phyloP scores from a whole-genome alignment of 2,797 vertebrate genomes.

The Xenopus petersii region DNA sequence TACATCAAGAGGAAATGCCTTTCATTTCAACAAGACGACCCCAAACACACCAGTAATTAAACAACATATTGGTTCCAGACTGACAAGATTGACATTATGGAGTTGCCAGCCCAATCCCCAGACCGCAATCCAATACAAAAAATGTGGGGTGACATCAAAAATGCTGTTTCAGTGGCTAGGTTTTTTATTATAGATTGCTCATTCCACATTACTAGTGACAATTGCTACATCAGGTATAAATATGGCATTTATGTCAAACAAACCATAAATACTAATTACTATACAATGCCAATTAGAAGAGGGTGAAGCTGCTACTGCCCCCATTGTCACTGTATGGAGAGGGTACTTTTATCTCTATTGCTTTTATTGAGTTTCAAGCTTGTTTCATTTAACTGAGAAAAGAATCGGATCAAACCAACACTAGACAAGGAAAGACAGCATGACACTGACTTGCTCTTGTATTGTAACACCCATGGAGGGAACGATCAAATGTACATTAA shows the following conservation, averaged over 20 bases:
- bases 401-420: conserved; percentile 7
- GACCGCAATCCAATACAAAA: too few relatives aligned
- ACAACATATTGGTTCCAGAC: too few relatives aligned
- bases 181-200: too few relatives aligned
- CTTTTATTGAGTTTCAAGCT: not conserved
- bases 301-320: not conserved
- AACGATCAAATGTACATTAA: conserved; percentile 33
- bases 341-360: conserved; percentile 5
- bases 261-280: not conserved
- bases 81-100: too few relatives aligned
- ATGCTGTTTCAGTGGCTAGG: too few relatives aligned
- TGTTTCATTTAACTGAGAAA: conserved; percentile 18
- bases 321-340: not conserved
- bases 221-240: not conserved
- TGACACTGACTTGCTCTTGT: conserved; percentile 8
- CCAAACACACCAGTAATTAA: too few relatives aligned
- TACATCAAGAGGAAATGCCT: too few relatives aligned
- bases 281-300: not conserved
- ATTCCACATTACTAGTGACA: too few relatives aligned
- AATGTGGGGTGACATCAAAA: too few relatives aligned
- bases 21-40: too few relatives aligned
- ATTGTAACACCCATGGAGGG: conserved; percentile 18
- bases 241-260: not conserved
- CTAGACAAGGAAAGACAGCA: conserved; percentile 7
- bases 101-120: too few relatives aligned